Percentiles rank a stretch among this genome's conserved stretches.
Conservation (phyloP, 2,113 vertebrate genomes). For the Hippocampus abdominalis region DNA sequence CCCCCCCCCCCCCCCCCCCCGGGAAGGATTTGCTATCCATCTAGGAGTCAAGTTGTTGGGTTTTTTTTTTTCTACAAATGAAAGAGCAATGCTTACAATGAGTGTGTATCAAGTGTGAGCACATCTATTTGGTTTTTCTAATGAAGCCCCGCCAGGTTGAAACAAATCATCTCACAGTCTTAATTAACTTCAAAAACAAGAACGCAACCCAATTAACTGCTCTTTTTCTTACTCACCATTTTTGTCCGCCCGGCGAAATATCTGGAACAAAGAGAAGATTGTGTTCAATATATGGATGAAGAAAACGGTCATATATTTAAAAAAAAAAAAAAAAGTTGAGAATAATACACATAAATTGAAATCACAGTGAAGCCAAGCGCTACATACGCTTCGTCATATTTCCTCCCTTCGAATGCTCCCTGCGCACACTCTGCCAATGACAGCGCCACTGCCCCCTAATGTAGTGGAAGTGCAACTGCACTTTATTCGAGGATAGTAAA, state of each 20-base stretch:
- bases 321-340: too few relatives aligned
- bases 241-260: constrained; percentile 75
- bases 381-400: too few relatives aligned
- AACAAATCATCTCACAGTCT: constrained; percentile 1
- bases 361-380: neutral
- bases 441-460: too few relatives aligned
- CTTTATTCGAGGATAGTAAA: too few relatives aligned
- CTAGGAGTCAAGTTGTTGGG: neutral
- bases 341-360: neutral
- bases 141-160: too few relatives aligned
- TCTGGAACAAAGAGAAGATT: constrained; percentile 57
- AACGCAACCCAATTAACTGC: constrained; percentile 10
- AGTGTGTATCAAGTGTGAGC: neutral
- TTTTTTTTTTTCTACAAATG: constrained; percentile 4
- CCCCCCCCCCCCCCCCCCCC: constrained; percentile 1
- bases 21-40: neutral
- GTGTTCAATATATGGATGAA: constrained; percentile 5
- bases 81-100: neutral
- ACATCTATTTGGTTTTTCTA: neutral
- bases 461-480: too few relatives aligned
- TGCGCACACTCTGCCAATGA: too few relatives aligned
- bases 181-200: constrained; percentile 23
- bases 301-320: too few relatives aligned
- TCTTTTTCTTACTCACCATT: constrained; percentile 67
- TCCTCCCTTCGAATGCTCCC: too few relatives aligned